Base-by-base conservation (phyloP, 1,140 invertebrate species). In the Aculops lycopersici region DNA sequence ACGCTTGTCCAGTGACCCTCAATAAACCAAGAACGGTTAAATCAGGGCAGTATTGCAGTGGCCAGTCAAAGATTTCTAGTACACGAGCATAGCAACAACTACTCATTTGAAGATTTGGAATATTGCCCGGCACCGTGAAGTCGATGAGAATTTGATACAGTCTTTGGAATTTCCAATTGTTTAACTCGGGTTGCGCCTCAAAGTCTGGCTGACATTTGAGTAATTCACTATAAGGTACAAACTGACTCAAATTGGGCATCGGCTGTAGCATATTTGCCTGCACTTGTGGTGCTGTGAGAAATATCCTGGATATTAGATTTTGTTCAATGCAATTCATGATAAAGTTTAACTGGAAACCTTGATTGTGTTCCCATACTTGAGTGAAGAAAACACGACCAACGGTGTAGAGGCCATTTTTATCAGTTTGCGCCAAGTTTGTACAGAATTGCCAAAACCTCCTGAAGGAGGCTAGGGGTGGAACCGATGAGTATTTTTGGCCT, bases 11-110 rank as follows among this genome's bases (percentile, higher is more conserved):
- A 21, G 35, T 36, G n/a, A 21, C 19, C 36, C 41, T 42, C 16
- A 90, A 52, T 43, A 92, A 55, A 1, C 74, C 76, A 19, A 94
- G 56, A 4, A 86, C 66, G 12, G 94, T 61, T 16, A 94, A 69
- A 57, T 95, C 86, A 1, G 84, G 83, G 58, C 83, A 92, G 53
- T 83, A 72, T 53, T 79, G 72, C 8, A 84, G 61, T 1, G 84
- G 83, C 57, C 75, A 73, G 54, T 86, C 86, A 48, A 94, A 80
- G 13, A 90, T 55, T 46, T 94, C 84, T 48, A 77, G 72, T 2
- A 84, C 73, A 52, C 72, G 66, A 37, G 59, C 58, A 49, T 72
- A 74, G 31, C 38, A 24, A 36, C 36, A 3, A 21, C 38, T 14
- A 20, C 17, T 38, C 36, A n/a, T 16, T 17, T 37, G 4, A 15